phyloP scores from a whole-genome alignment of 2,113 vertebrate species.

The Podarcis raffonei region DNA sequence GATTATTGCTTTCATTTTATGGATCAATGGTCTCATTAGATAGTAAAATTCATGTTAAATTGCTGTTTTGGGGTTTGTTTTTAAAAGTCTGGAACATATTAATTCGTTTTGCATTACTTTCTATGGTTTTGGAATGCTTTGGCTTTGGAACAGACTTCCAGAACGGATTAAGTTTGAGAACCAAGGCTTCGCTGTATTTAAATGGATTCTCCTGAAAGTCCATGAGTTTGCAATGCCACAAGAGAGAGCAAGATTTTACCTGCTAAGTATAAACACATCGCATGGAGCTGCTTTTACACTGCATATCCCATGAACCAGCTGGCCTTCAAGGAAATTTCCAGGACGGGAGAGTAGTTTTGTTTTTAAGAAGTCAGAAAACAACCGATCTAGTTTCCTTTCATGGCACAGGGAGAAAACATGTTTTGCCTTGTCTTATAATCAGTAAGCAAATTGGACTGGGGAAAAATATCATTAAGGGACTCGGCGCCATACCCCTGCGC shows the following conservation, averaged over 20 bases:
- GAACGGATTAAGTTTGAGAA: no score
- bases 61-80: no score
- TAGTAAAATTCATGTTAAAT: no score
- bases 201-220: not conserved
- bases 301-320: not conserved
- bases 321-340: constrained; percentile 17
- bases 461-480: constrained; percentile 54
- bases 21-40: no score
- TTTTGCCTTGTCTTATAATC: constrained; percentile 62
- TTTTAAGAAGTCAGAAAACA: constrained; percentile 40
- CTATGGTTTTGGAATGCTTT: no score
- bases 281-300: not conserved
- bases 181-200: not conserved
- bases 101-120: no score
- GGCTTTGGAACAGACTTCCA: no score
- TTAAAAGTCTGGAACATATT: no score
- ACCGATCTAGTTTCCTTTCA: constrained; percentile 56
- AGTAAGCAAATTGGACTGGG: constrained; percentile 53
- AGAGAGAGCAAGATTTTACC: not conserved
- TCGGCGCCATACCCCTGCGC: constrained; percentile 59
- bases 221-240: not conserved
- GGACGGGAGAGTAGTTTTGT: constrained; percentile 20
- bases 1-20: no score
- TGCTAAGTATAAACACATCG: not conserved
- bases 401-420: constrained; percentile 64